Conservation (phyloP, 2,888 invertebrate species). For the Eilema griseolum region DNA sequence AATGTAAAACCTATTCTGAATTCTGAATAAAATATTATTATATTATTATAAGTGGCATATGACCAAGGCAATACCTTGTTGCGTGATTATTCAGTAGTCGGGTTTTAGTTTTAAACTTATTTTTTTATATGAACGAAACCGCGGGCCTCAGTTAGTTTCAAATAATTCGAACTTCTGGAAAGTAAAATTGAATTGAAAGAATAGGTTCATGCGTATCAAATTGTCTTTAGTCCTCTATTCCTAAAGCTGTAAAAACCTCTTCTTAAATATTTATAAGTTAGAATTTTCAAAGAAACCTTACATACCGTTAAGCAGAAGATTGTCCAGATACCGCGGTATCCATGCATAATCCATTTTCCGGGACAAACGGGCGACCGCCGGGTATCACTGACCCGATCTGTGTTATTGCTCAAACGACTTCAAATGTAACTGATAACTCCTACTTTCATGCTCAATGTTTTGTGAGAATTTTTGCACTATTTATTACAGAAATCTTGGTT, state of each 20-base stretch:
- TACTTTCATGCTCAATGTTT: conserved; percentile 45
- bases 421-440: conserved; percentile 53
- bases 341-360: conserved; percentile 60
- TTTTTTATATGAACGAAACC: too few relatives aligned
- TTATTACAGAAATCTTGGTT: conserved; percentile 18
- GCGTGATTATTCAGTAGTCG: too few relatives aligned
- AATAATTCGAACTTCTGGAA: too few relatives aligned
- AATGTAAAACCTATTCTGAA: too few relatives aligned
- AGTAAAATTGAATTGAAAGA: conserved; percentile 1
- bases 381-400: conserved; percentile 64
- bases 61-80: too few relatives aligned
- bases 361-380: conserved; percentile 45
- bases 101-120: too few relatives aligned
- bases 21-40: too few relatives aligned
- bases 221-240: not conserved
- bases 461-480: conserved; percentile 35
- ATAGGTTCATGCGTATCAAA: not conserved
- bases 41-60: too few relatives aligned
- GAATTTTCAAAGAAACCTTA: conserved; percentile 8
- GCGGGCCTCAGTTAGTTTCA: too few relatives aligned
- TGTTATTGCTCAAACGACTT: conserved; percentile 59
- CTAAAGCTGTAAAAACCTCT: not conserved
- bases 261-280: conserved; percentile 8
- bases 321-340: conserved; percentile 42
- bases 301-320: conserved; percentile 31